Conservation (phyloP, 2,113 vertebrate species). For the Gymnocephalus cernua region DNA sequence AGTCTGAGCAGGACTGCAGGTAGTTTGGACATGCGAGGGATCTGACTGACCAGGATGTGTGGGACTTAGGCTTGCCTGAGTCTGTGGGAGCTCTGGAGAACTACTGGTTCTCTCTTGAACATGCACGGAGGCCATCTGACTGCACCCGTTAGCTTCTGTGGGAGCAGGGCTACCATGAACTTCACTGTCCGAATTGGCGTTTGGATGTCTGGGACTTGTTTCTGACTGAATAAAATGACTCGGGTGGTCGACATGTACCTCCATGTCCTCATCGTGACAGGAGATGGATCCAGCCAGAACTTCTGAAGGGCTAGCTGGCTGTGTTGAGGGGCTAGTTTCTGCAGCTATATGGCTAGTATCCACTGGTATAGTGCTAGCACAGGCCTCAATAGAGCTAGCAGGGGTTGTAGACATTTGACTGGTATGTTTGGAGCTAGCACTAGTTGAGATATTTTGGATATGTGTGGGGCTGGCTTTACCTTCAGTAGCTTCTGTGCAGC, state of each 20-base stretch:
- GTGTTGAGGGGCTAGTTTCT: not conserved
- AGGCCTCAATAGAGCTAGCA: conserved; percentile 7
- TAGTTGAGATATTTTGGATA: conserved; percentile 14
- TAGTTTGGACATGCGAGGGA: conserved; percentile 16
- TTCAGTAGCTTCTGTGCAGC: conserved; percentile 16
- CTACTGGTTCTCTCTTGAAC: not conserved
- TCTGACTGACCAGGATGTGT: conserved; percentile 19
- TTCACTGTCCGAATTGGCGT: not conserved
- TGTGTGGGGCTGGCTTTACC: not conserved
- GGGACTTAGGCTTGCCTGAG: not conserved
- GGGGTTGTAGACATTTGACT: conserved; percentile 39
- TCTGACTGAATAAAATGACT: conserved; percentile 5
- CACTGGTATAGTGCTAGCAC: not conserved
- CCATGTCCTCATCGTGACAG: conserved; percentile 36
- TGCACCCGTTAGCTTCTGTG: conserved; percentile 5
- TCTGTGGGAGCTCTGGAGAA: conserved; percentile 2
- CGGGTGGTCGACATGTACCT: not conserved
- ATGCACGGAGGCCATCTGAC: not conserved
- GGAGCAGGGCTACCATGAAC: not conserved
- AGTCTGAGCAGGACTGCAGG: conserved; percentile 19
- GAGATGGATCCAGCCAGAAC: not conserved
- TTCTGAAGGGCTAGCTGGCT: conserved; percentile 6
- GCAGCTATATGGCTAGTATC: not conserved
- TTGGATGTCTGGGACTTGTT: not conserved
- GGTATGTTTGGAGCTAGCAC: conserved; percentile 26